phyloP scores from a whole-genome alignment of 2,797 vertebrate species.

The Pitangus sulphuratus region DNA sequence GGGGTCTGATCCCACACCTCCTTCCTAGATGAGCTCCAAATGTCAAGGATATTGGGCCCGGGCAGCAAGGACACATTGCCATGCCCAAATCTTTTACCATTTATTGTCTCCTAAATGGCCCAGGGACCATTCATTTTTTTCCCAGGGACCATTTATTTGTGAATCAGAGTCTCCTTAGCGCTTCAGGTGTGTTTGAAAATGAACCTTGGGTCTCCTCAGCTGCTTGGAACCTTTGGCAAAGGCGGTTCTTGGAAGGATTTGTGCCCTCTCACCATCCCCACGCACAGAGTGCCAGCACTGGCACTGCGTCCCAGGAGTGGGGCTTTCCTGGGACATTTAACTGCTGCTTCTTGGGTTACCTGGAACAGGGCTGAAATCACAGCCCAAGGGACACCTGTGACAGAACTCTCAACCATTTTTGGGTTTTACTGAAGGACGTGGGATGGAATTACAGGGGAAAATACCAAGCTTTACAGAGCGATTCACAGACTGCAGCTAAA shows the following conservation, averaged over 20 bases:
- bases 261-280: background rate
- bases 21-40: background rate
- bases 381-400: background rate
- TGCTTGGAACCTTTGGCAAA: background rate
- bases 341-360: background rate
- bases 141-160: background rate
- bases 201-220: background rate
- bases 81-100: background rate
- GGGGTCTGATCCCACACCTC: background rate
- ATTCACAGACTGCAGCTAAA: background rate
- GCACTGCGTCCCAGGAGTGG: background rate
- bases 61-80: background rate
- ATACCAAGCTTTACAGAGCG: background rate
- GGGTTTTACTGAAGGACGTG: background rate
- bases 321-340: background rate
- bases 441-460: constrained; percentile 21
- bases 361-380: background rate
- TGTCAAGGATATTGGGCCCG: background rate
- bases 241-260: background rate
- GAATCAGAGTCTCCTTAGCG: background rate
- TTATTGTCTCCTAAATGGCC: background rate
- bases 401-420: constrained; percentile 24
- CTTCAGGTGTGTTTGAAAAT: background rate
- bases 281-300: background rate
- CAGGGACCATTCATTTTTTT: background rate